phyloP scores from a whole-genome alignment of 2,797 vertebrate species.

The Hoplostethus mediterraneus region DNA sequence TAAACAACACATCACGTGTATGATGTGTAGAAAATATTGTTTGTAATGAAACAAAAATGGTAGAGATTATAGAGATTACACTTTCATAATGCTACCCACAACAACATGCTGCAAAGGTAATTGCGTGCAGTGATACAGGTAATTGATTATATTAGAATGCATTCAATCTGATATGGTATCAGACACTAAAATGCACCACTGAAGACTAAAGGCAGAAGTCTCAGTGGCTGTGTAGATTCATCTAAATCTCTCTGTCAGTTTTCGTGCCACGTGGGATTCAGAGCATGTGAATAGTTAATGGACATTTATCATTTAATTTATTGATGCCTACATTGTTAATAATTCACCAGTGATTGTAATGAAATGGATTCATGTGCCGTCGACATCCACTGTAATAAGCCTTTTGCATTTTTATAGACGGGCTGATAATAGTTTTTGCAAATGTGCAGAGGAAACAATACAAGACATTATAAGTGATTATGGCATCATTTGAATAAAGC shows the following conservation, averaged over 20 bases:
- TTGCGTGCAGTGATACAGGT: slow-evolving; percentile 1
- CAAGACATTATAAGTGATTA: slow-evolving; percentile 46
- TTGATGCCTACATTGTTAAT: slow-evolving; percentile 45
- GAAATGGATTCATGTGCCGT: slow-evolving; percentile 30
- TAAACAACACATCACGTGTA: neutral
- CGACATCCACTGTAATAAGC: slow-evolving; percentile 43
- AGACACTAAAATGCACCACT: slow-evolving; percentile 25
- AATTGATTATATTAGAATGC: slow-evolving; percentile 4
- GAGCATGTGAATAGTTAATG: slow-evolving; percentile 38
- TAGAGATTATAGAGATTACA: neutral
- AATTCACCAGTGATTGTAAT: slow-evolving; percentile 52
- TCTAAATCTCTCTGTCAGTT: slow-evolving; percentile 40
- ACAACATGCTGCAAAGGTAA: slow-evolving; percentile 29
- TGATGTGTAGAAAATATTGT: slow-evolving; percentile 22
- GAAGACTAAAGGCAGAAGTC: slow-evolving; percentile 19
- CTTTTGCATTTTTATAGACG: slow-evolving; percentile 33
- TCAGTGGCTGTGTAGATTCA: slow-evolving; percentile 44
- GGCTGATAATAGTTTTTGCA: slow-evolving; percentile 42
- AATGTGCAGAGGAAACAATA: slow-evolving; percentile 33
- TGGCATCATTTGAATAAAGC: slow-evolving; percentile 54
- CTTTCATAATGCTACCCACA: slow-evolving; percentile 2
- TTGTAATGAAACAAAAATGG: slow-evolving; percentile 18
- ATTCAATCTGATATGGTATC: slow-evolving; percentile 15
- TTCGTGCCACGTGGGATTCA: slow-evolving; percentile 33
- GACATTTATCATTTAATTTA: slow-evolving; percentile 46